Evolutionary conservation across 2,797 vertebrate genomes (phyloP).

Genomic region (Myiotriccus ornatus): DNA sequence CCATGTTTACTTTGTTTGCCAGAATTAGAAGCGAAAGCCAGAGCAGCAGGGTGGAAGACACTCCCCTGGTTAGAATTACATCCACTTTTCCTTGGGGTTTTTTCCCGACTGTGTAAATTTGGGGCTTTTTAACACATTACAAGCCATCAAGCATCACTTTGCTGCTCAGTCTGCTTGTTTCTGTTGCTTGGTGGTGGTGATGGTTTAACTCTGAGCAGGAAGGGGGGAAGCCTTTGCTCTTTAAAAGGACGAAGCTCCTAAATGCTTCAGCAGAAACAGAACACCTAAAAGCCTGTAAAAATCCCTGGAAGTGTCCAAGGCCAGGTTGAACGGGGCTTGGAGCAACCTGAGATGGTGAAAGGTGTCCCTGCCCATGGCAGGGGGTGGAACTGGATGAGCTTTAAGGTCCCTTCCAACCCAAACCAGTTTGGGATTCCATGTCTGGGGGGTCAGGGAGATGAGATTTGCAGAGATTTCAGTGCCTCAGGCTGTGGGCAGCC

Average conservation of each 20-base stretch:
- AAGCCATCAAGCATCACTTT: conserved; percentile 12
- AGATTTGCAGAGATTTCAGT: not conserved
- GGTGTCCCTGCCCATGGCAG: not conserved
- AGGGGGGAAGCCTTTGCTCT: not conserved
- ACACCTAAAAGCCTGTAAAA: not conserved
- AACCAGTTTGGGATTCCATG: not conserved
- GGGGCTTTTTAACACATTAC: conserved; percentile 13
- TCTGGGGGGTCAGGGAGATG: not conserved
- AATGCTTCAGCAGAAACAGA: not conserved
- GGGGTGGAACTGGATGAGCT: not conserved
- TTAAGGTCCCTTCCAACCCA: not conserved
- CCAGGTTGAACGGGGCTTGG: not conserved
- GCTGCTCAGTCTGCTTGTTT: conserved; percentile 17
- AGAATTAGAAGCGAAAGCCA: conserved; percentile 64
- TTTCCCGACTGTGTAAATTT: conserved; percentile 47
- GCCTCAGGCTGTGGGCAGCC: not conserved
- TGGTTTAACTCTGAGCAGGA: not conserved
- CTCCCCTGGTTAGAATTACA: conserved; percentile 50
- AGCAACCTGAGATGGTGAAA: not conserved
- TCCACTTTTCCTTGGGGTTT: conserved; percentile 44
- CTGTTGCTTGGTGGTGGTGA: not conserved
- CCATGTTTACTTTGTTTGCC: conserved; percentile 43
- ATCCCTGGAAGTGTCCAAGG: not conserved
- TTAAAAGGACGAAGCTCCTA: not conserved
- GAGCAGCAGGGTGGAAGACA: conserved; percentile 57